These are phyloP conservation scores for Brachyopa scutellaris DNA, from an alignment of 2,888 invertebrate species.

Conservation along the genomic window DNA sequence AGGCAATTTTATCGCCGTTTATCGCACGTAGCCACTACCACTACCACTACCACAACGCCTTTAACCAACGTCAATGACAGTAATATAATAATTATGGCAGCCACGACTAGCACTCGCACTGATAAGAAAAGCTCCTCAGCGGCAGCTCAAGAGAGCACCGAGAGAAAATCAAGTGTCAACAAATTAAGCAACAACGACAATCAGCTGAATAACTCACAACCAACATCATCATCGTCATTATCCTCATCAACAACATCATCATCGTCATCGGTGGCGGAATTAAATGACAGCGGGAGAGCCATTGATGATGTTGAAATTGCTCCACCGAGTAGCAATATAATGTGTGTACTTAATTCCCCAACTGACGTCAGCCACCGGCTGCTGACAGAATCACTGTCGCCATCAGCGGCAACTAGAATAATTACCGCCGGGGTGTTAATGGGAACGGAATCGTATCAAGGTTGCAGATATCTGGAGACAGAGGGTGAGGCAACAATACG, in stretches of 20 bases:
- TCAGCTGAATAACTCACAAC: constrained; percentile 45
- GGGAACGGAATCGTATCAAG: constrained; percentile 24
- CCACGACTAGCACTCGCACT: constrained; percentile 24
- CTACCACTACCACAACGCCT: background rate
- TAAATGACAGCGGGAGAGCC: constrained; percentile 46
- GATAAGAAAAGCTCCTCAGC: constrained; percentile 41
- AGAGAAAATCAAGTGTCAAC: constrained; percentile 2
- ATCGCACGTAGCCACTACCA: constrained; percentile 32
- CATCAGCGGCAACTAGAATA: background rate
- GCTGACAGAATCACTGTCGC: constrained; percentile 31
- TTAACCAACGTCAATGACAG: constrained; percentile 29
- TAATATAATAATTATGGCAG: constrained; percentile 35
- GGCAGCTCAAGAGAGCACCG: constrained; percentile 13
- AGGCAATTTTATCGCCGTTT: constrained; percentile 60
- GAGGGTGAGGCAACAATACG: constrained; percentile 6
- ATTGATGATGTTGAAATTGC: constrained; percentile 8
- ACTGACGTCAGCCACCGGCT: constrained; percentile 48
- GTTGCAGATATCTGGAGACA: constrained; percentile 8
- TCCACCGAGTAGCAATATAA: constrained; percentile 37
- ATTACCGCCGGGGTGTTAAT: constrained; percentile 16
- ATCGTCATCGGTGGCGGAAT: constrained; percentile 9
- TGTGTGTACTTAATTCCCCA: constrained; percentile 51
- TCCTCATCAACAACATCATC: background rate
- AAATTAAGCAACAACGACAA: constrained; percentile 21
- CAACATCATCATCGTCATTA: constrained; percentile 3